Conservation (phyloP, 2,888 invertebrate species). For the Heliconius ismenius region DNA sequence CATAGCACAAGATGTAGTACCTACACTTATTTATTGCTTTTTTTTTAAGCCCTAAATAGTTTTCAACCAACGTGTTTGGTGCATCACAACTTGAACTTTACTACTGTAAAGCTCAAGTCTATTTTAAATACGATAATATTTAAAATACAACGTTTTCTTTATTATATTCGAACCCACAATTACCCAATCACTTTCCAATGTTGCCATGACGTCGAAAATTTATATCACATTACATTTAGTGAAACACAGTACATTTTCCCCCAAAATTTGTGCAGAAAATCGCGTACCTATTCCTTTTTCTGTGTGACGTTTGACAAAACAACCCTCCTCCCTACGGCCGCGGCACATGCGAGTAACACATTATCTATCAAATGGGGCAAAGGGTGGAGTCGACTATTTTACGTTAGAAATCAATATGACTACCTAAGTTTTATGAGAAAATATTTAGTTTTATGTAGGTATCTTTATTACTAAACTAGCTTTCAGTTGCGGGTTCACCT, state of each 20-base stretch:
- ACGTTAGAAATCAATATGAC: constrained; percentile 26
- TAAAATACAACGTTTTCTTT: not conserved
- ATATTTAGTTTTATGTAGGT: no score
- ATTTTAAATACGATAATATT: not conserved
- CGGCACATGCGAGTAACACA: constrained; percentile 74
- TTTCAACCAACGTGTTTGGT: no score
- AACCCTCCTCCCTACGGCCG: constrained; percentile 59
- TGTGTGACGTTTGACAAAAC: constrained; percentile 76
- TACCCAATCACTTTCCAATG: not conserved
- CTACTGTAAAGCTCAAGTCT: no score
- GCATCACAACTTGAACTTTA: no score
- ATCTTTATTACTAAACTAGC: no score
- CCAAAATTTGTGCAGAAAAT: constrained; percentile 44
- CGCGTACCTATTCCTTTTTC: constrained; percentile 53
- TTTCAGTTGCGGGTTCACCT: no score
- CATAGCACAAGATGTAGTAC: no score
- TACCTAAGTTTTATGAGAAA: not conserved
- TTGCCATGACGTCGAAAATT: not conserved
- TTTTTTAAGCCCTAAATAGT: no score
- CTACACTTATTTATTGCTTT: no score
- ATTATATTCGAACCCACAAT: not conserved
- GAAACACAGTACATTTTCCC: constrained; percentile 12
- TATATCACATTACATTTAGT: constrained; percentile 7
- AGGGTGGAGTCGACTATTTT: constrained; percentile 53
- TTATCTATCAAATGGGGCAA: constrained; percentile 73